phyloP scores from a whole-genome alignment of 2,888 invertebrate species.

The Pelosia muscerda region DNA sequence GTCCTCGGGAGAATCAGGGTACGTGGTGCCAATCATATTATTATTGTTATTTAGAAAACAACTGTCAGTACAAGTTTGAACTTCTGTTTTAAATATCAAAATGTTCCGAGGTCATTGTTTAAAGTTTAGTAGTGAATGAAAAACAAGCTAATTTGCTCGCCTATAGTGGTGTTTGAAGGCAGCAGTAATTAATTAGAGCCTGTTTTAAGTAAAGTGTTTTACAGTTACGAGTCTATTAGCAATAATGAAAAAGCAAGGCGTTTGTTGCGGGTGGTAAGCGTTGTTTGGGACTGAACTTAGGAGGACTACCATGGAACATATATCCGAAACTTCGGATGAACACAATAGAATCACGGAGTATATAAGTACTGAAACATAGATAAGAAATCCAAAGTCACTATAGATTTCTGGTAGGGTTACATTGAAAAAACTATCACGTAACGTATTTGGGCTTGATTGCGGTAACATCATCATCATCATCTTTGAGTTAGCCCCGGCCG shows the following conservation, averaged over 20 bases:
- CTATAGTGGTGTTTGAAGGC: constrained; percentile 21
- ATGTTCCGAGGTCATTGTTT: constrained; percentile 17
- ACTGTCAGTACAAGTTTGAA: too few relatives aligned
- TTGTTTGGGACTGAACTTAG: constrained; percentile 38
- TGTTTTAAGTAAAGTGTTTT: constrained; percentile 41
- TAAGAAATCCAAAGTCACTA: too few relatives aligned
- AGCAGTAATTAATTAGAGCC: constrained; percentile 43
- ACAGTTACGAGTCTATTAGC: constrained; percentile 38
- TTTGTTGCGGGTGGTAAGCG: constrained; percentile 26
- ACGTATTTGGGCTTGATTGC: too few relatives aligned
- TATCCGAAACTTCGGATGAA: not conserved
- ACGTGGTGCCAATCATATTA: too few relatives aligned
- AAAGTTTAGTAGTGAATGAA: constrained; percentile 12
- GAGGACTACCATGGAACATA: not conserved
- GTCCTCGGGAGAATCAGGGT: too few relatives aligned
- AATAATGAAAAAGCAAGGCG: constrained; percentile 46
- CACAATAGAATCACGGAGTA: not conserved
- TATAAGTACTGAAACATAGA: not conserved
- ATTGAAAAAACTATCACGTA: too few relatives aligned
- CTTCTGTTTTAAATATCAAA: constrained; percentile 23
- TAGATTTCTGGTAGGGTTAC: too few relatives aligned
- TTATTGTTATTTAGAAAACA: not conserved
- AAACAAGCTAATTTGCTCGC: constrained; percentile 23
- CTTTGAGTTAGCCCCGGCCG: too few relatives aligned
- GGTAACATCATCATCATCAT: too few relatives aligned